Evolutionary conservation across 2,888 invertebrate species (phyloP).

Genomic region (Hipparchia sbordonii): DNA sequence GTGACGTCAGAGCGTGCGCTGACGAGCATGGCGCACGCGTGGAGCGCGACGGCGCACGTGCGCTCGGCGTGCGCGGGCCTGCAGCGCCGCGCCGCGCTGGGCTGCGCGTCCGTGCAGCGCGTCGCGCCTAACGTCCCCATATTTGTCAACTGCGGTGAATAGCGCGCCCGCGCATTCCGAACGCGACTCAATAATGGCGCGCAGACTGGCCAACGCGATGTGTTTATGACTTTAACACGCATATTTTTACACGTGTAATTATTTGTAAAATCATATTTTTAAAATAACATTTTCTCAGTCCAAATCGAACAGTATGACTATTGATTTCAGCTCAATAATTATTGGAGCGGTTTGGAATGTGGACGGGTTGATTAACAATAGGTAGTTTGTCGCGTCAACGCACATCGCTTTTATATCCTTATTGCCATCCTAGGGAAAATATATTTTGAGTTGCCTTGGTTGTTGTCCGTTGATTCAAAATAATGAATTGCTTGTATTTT

Average conservation of each 20-base stretch:
- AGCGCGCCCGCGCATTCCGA: conserved; percentile 26
- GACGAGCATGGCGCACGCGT: conserved; percentile 42
- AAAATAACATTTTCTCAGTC: too few relatives aligned
- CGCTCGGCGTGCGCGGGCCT: conserved; percentile 44
- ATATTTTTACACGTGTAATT: too few relatives aligned
- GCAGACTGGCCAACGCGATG: too few relatives aligned
- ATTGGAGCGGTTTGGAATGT: neutral
- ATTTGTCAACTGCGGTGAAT: conserved; percentile 55
- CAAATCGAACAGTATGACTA: too few relatives aligned
- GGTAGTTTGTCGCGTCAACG: neutral
- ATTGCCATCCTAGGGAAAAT: neutral
- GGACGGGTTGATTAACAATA: neutral
- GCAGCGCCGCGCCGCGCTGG: conserved; percentile 39
- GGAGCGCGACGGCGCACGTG: conserved; percentile 49
- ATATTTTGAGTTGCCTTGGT: neutral
- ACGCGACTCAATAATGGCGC: neutral
- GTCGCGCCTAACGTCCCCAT: conserved; percentile 33
- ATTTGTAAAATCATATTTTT: too few relatives aligned
- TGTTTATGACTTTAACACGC: too few relatives aligned
- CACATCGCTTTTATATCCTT: neutral
- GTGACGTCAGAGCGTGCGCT: conserved; percentile 14
- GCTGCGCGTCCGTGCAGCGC: conserved; percentile 24
- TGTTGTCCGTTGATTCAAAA: neutral
- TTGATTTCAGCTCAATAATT: neutral
- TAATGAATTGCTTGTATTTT: neutral